Percentiles rank a stretch among this genome's conserved stretches.
phyloP scores from a whole-genome alignment of 2,797 vertebrate genomes.

The Nasua narica region DNA sequence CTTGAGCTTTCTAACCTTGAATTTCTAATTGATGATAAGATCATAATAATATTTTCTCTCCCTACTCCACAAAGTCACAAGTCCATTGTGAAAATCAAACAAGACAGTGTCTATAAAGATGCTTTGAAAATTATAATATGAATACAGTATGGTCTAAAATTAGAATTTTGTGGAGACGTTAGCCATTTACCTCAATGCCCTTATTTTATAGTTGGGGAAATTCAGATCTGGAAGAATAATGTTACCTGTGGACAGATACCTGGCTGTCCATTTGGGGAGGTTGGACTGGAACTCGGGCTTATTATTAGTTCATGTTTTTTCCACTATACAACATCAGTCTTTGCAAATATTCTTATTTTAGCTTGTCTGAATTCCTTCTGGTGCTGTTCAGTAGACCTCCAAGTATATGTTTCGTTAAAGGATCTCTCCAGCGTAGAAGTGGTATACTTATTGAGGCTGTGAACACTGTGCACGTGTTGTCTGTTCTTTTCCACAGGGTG shows the following conservation, averaged over 20 bases:
- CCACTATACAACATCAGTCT: background rate
- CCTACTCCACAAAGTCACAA: background rate
- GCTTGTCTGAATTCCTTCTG: background rate
- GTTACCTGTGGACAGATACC: background rate
- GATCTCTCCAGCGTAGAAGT: background rate
- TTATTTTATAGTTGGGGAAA: background rate
- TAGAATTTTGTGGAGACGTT: background rate
- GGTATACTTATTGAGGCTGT: background rate
- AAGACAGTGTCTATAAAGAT: background rate
- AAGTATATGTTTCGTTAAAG: background rate
- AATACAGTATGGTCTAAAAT: background rate
- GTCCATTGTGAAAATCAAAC: background rate
- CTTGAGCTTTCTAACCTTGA: background rate
- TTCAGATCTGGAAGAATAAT: background rate
- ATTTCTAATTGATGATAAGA: background rate
- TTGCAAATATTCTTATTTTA: background rate
- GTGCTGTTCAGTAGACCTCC: background rate
- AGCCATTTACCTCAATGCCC: background rate
- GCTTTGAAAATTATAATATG: background rate
- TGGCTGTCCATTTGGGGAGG: background rate
- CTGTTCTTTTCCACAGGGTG: conserved; percentile 85
- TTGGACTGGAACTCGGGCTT: background rate
- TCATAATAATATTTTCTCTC: background rate
- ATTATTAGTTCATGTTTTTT: background rate
- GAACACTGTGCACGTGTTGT: background rate